Base-by-base conservation (phyloP, 2,888 invertebrate genomes). In the Spodoptera picta region DNA sequence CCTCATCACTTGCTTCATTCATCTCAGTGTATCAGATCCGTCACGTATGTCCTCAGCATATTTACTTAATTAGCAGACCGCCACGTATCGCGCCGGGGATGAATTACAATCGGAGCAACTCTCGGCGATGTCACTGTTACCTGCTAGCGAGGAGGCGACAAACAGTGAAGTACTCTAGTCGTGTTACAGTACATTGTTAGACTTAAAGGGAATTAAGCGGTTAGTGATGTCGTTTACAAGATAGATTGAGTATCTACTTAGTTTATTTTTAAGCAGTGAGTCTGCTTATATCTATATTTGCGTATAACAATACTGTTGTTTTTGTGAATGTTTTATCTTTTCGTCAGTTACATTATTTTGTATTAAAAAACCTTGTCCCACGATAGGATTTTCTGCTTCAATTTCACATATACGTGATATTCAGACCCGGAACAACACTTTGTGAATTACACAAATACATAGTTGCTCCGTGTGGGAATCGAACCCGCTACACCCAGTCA, bases 61-160 rank as follows among this genome's bases (percentile, higher is more conserved):
- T 72, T 72, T 75, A 70, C 70, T 69, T 72, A 72, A 72, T 72
- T 72, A 72, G 50, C 60, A 42, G 42, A 56, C 45, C 36, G 41
- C 51, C n/a, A 44, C 70, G 50, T 59, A 41, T 42, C 59, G 43
- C 36, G 43, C 51, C n/a, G 48, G 72, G 75, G 70, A 64, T 74
- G 75, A 63, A 69, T 75, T 54, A 75, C 72, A 72, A 75, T 72
- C 54, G 6, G 36, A 36, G 9, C 60, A 60, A 42, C 7, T 27
- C 54, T 36, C 42, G 41, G 24, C 23, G 44, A 14, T 31, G 58
- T 59, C 56, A 63, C 52, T 56, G 71, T 50, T 27, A 19, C 1
- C 19, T 19, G 19, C 3, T 44, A 31, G 36, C 44, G 45, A 36
- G 47, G 43, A 67, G 44, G 50, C 2, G 41, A 24, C 7, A 19